Evolutionary conservation across 2,888 invertebrate genomes (phyloP).

Genomic region (Aspidiotus destructor): DNA sequence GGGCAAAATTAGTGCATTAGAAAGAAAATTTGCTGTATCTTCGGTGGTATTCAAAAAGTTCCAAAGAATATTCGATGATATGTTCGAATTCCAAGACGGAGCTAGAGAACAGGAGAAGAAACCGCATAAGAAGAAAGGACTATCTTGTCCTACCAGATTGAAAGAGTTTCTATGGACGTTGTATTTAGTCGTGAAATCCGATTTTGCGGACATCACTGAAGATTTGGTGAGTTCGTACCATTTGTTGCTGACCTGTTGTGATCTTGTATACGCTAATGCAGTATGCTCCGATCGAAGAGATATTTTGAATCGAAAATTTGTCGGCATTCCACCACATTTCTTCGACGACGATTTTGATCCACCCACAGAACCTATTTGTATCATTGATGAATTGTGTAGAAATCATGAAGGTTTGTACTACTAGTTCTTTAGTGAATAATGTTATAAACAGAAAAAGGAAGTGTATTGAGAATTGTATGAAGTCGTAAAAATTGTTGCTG

Average conservation of each 20-base stretch:
- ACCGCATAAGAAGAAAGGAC: constrained; percentile 41
- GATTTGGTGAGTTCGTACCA: constrained; percentile 93
- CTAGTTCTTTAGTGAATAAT: too few species aligned
- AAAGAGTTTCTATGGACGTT: constrained; percentile 92
- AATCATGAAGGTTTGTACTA: constrained; percentile 51
- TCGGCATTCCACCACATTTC: constrained; percentile 64
- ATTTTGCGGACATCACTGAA: constrained; percentile 74
- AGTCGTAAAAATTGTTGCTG: too few species aligned
- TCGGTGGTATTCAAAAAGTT: constrained; percentile 89
- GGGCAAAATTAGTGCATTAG: constrained; percentile 69
- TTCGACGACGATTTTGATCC: constrained; percentile 50
- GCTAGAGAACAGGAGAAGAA: constrained; percentile 11
- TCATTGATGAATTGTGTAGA: constrained; percentile 70
- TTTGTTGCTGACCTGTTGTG: constrained; percentile 78
- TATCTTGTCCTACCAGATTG: constrained; percentile 71
- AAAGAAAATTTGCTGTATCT: constrained; percentile 86
- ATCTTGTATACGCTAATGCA: constrained; percentile 81
- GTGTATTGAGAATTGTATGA: too few species aligned
- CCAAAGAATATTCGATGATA: constrained; percentile 73
- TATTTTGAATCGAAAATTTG: constrained; percentile 59
- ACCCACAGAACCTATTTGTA: constrained; percentile 63
- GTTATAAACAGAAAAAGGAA: too few species aligned
- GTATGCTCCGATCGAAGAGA: constrained; percentile 68
- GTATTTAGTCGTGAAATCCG: constrained; percentile 79
- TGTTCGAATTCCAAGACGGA: constrained; percentile 61